Evolutionary conservation across 64 coral and sea anemone species (phyloP).

Genomic region (Dendronephthya gigantea): DNA sequence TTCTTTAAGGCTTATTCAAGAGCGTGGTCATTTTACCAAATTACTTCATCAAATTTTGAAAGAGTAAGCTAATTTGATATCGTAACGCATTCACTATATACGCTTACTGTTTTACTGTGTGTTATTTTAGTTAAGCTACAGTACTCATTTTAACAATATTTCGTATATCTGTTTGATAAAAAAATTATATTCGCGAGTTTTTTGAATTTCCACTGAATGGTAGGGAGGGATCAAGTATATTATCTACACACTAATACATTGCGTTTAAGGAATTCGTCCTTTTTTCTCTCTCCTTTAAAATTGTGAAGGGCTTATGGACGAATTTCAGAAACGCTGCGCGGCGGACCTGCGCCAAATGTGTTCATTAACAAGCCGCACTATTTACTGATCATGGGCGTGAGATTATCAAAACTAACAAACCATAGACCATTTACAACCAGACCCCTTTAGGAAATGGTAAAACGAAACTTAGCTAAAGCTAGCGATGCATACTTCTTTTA

Average conservation of each 20-base stretch:
- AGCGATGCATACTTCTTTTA: no score
- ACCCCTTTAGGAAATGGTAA: no score
- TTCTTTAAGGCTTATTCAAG: not conserved
- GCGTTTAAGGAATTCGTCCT: not conserved
- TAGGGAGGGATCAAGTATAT: not conserved
- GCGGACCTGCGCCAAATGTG: not conserved
- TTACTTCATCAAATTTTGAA: conserved; percentile 9
- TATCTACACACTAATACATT: no score
- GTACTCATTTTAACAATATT: not conserved
- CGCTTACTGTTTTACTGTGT: not conserved
- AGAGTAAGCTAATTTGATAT: not conserved
- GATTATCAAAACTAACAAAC: no score
- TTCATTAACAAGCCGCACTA: no score
- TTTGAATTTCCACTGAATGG: not conserved
- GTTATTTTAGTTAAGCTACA: not conserved
- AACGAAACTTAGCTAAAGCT: no score
- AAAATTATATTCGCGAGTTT: not conserved
- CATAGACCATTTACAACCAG: no score
- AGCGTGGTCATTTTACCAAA: conserved; percentile 6
- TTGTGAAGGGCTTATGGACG: not conserved
- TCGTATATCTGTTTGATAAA: not conserved
- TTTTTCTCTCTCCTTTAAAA: not conserved
- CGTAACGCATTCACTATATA: not conserved
- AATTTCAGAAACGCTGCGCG: not conserved
- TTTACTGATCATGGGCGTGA: no score